These are phyloP conservation scores for Mythimna vitellina DNA, from an alignment of 2,888 invertebrate species.

Conservation along the genomic window DNA sequence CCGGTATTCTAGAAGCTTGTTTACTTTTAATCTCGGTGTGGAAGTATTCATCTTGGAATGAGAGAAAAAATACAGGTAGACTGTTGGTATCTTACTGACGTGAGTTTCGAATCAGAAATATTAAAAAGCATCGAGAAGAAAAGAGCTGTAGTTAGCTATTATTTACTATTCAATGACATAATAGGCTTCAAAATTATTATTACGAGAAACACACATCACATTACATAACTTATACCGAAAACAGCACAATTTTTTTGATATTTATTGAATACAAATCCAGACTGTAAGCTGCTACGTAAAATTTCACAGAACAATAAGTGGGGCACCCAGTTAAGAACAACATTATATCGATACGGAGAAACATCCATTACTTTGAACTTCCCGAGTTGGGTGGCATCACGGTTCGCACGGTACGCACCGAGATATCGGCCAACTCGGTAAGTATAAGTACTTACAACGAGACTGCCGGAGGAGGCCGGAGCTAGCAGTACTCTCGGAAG, in stretches of 20 bases:
- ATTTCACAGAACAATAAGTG: background rate
- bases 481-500: slow-evolving; percentile 16
- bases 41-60: slow-evolving; percentile 1
- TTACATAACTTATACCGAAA: too few species aligned
- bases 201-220: too few species aligned
- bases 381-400: too few species aligned
- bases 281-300: too few species aligned
- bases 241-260: too few species aligned
- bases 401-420: background rate
- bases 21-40: slow-evolving; percentile 1
- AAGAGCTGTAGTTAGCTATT: background rate
- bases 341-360: background rate
- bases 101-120: background rate
- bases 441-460: slow-evolving; percentile 19
- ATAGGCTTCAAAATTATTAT: too few species aligned
- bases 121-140: background rate
- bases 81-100: background rate
- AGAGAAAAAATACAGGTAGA: slow-evolving; percentile 5
- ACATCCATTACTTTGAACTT: too few species aligned
- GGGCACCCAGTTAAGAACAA: background rate
- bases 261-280: too few species aligned
- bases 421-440: background rate
- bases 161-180: too few species aligned
- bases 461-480: background rate
- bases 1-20: background rate